Evolutionary conservation across 2,113 vertebrate species (phyloP), one percentile per base, ranked within the genome.

Genomic region (Chlamydotis undulata): DNA sequence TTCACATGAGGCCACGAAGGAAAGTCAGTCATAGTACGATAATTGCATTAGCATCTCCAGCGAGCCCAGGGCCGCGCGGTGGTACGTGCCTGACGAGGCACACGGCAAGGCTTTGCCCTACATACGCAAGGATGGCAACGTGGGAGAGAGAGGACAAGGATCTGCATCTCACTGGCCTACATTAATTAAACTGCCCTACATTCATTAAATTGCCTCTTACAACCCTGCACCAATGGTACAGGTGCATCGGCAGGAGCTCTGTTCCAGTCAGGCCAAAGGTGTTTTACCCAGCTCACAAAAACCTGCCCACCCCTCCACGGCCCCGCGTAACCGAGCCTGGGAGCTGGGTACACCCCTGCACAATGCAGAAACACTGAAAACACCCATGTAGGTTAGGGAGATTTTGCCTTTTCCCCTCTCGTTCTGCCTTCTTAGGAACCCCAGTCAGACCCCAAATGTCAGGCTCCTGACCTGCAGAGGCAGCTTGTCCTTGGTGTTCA

Each of bases 1-100:
- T 95, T 97, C 96, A 95, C 41, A 77, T 93, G 82, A 96, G 86
- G 94, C 96, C 73, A 96, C 33, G 89, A 94, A 95, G 83, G 94
- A 86, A 97, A 95, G 43, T 75, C 92, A 45, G 88, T 63, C 90
- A 94, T 52, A 90, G 88, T 49, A 56, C 1, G 13, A 55, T 97
- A 95, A 96, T 92, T 96, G 82, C 91, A 96, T 96, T 92, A 96
- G 86, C 90, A 94, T 84, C 91, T 96, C 92, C 83, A 90, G 69
- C 9, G 21, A 78, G 90, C 89, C 90, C 71, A 78, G 83, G 89
- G 81, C 78, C 3, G 10, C 4, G 6, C 3, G 5, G 35, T 18
- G 53, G 65, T 87, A 69, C 13, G 15, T 93, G 94, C 91, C 71
- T 87, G 69, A 60, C 17, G 18, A 61, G 65, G 89, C 91, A 71